phyloP scores from a whole-genome alignment of 2,113 vertebrate genomes.

The Orcinus orca region DNA sequence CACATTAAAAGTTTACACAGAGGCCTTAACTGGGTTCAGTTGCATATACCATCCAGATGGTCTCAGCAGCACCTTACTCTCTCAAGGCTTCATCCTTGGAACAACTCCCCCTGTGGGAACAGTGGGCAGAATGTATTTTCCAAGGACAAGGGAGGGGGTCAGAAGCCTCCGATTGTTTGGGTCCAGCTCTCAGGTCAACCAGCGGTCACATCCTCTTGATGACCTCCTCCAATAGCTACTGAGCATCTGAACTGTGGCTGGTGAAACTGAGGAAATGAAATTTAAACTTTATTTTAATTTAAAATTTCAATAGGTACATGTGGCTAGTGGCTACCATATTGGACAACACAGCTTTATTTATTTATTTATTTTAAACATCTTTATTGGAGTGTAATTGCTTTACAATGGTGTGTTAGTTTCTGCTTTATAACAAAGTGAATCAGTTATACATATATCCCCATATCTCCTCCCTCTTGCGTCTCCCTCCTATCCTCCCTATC shows the following conservation, averaged over 20 bases:
- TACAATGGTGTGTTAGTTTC: no score
- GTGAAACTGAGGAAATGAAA: background rate
- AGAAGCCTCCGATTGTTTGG: rapidly evolving
- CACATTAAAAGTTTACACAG: background rate
- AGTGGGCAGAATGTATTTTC: background rate
- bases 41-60: background rate
- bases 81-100: background rate
- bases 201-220: background rate
- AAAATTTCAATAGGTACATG: background rate
- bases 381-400: no score
- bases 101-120: background rate
- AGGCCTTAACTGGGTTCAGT: background rate
- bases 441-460: no score
- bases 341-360: background rate
- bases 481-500: no score
- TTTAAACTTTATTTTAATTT: background rate
- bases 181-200: background rate
- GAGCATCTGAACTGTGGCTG: background rate
- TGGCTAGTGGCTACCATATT: background rate
- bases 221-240: background rate
- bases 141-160: background rate
- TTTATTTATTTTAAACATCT: no score
- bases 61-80: background rate
- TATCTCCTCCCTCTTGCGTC: rapidly evolving
- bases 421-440: no score